phyloP scores from a whole-genome alignment of 2,113 vertebrate species.

The Burhinus bistriatus region DNA sequence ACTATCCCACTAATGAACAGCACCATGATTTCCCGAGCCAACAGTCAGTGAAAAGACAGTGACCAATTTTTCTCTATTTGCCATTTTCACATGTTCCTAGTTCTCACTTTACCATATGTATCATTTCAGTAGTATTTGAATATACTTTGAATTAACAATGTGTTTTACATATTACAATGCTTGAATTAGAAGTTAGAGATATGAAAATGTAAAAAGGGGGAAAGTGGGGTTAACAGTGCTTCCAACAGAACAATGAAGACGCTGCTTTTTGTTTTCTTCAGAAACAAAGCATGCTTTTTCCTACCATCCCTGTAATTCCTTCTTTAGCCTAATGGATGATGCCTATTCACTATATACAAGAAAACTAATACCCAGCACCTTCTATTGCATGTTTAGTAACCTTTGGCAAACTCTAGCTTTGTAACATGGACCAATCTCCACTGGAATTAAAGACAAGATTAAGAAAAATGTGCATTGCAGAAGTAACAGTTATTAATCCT shows the following conservation, averaged over 20 bases:
- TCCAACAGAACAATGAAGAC: background rate
- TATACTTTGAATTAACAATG: background rate
- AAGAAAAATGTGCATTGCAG: constrained; percentile 42
- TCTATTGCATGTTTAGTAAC: background rate
- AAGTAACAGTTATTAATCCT: constrained; percentile 37
- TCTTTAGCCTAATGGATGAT: background rate
- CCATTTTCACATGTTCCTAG: background rate
- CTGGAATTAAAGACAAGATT: constrained; percentile 39
- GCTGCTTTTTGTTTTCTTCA: background rate
- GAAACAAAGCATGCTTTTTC: background rate
- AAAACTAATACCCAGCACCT: background rate
- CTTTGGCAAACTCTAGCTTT: constrained; percentile 25
- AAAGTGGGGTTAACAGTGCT: background rate
- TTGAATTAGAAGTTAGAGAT: background rate
- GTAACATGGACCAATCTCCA: background rate
- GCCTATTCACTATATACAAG: background rate
- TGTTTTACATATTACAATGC: background rate
- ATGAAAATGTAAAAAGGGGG: background rate
- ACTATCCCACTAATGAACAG: background rate
- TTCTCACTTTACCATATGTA: background rate
- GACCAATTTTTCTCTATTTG: background rate
- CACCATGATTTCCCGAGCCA: background rate
- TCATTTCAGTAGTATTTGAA: background rate
- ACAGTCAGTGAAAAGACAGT: background rate
- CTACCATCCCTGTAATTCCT: background rate